phyloP scores from a whole-genome alignment of 53 echinoderm and acorn worm genomes.

The Antedon mediterranea region DNA sequence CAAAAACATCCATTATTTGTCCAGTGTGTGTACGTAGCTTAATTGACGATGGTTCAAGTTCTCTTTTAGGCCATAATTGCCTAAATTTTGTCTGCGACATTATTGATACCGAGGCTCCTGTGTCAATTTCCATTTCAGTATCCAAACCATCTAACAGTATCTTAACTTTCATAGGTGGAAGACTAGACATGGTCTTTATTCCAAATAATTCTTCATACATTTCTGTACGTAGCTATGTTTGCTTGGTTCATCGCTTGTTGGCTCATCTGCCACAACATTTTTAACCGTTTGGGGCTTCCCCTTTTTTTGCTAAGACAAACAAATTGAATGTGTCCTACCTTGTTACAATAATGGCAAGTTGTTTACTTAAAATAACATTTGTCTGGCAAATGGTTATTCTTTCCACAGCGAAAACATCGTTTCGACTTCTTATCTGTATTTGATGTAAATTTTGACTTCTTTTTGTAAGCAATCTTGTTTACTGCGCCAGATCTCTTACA shows the following conservation, averaged over 20 bases:
- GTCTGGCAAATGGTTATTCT: constrained; percentile 7
- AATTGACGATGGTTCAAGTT: background rate
- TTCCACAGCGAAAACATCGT: constrained; percentile 16
- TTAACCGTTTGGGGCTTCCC: background rate
- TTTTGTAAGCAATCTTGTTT: no score
- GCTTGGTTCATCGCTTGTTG: no score
- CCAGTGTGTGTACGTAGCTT: constrained; percentile 16
- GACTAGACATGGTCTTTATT: background rate
- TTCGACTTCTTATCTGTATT: no score
- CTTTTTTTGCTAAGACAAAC: constrained; percentile 4
- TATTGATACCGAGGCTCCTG: constrained; percentile 7
- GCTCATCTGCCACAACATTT: no score
- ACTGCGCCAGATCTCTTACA: no score
- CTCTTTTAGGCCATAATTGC: background rate
- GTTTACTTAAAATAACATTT: constrained; percentile 4
- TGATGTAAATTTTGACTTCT: no score
- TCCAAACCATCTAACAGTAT: constrained; percentile 6
- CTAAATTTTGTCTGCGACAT: background rate
- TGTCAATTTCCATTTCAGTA: constrained; percentile 20
- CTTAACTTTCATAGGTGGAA: background rate
- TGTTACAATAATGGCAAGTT: constrained; percentile 7
- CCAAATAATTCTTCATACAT: no score
- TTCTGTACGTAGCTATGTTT: no score
- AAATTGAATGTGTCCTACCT: constrained; percentile 18
- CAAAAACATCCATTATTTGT: constrained; percentile 1